These are phyloP conservation scores for Chloropsis cyanopogon DNA, from an alignment of 2,113 vertebrate species.

Conservation along the genomic window DNA sequence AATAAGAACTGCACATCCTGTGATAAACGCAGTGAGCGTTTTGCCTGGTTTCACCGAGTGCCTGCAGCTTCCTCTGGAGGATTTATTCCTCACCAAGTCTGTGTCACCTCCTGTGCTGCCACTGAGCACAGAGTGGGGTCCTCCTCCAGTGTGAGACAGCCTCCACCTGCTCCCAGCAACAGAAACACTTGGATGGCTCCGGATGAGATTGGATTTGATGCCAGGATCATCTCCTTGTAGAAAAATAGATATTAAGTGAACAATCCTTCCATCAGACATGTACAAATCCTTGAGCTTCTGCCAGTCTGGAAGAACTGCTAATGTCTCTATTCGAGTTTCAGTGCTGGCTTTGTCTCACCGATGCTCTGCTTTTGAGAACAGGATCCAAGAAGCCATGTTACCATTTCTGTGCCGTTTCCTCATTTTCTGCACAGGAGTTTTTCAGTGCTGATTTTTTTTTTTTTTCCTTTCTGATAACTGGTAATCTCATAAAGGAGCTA, in stretches of 20 bases:
- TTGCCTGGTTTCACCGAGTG: background rate
- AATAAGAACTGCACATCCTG: background rate
- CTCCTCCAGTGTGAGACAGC: background rate
- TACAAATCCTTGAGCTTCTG: background rate
- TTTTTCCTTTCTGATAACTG: background rate
- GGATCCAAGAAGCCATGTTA: background rate
- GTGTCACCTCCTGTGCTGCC: background rate
- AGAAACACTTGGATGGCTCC: background rate
- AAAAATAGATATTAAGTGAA: background rate
- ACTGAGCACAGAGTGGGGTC: accelerated
- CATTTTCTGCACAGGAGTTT: background rate
- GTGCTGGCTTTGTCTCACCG: background rate
- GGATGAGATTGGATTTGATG: background rate
- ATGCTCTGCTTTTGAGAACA: background rate
- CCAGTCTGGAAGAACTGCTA: background rate
- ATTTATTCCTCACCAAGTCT: background rate
- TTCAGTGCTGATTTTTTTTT: background rate
- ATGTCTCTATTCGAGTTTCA: background rate
- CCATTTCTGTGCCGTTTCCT: background rate
- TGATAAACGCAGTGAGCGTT: background rate
- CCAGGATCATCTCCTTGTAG: background rate
- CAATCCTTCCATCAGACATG: background rate
- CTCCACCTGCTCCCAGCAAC: background rate
- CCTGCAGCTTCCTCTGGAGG: background rate
- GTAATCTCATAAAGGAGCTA: slow-evolving; percentile 32